phyloP scores from a whole-genome alignment of 23 tunicate genomes.

The Botrylloides violaceus region DNA sequence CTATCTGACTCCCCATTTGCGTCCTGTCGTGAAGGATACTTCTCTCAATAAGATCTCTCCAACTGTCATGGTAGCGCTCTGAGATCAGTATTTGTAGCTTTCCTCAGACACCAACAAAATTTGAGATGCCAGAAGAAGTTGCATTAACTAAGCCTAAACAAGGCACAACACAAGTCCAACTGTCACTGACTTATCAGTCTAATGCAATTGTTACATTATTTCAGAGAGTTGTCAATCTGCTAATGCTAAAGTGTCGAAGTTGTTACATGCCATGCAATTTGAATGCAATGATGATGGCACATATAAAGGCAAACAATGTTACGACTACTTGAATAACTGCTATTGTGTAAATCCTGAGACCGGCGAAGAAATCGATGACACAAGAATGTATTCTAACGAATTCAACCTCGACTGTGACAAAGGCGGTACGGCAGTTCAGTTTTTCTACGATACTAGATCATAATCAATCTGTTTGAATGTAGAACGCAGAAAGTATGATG shows the following conservation, averaged over 20 bases:
- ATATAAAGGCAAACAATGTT: neutral
- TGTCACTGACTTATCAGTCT: too few relatives aligned
- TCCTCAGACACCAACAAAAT: too few relatives aligned
- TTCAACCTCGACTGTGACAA: constrained; percentile 14
- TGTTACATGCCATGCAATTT: neutral
- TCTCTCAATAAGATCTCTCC: too few relatives aligned
- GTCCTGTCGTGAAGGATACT: too few relatives aligned
- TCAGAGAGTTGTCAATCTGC: neutral
- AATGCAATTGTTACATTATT: too few relatives aligned
- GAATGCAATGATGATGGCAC: constrained; percentile 12
- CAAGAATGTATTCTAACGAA: neutral
- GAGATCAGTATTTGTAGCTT: too few relatives aligned
- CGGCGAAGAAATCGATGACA: constrained; percentile 7
- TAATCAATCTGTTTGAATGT: neutral
- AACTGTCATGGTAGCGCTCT: too few relatives aligned
- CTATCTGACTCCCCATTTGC: too few relatives aligned
- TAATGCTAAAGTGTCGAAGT: neutral
- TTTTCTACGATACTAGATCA: neutral
- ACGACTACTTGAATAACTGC: neutral
- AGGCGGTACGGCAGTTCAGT: too few relatives aligned
- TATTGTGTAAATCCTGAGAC: constrained; percentile 3
- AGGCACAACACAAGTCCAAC: too few relatives aligned
- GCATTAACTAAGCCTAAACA: too few relatives aligned
- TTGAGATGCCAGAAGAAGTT: too few relatives aligned
- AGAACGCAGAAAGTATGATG: neutral